Conservation (phyloP, 2,113 vertebrate genomes). For the Trogon surrucura region DNA sequence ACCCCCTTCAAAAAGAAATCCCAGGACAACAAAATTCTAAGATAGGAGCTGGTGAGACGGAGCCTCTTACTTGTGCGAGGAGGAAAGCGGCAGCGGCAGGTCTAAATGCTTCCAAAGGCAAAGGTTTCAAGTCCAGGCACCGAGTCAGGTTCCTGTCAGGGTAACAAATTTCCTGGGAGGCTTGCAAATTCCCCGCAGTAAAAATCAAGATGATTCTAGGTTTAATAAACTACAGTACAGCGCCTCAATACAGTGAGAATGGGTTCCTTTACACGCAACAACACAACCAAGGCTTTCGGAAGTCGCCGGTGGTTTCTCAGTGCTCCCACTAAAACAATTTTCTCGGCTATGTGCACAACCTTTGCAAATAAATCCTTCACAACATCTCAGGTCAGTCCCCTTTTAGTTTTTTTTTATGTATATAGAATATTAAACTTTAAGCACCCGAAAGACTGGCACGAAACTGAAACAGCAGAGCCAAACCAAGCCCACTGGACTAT, state of each 20-base stretch:
- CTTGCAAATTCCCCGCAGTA: accelerated
- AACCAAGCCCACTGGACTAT: not conserved
- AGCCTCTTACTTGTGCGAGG: not conserved
- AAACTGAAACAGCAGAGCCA: not conserved
- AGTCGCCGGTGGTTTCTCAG: not conserved
- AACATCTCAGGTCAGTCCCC: not conserved
- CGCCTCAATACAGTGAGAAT: accelerated
- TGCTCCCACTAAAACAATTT: not conserved
- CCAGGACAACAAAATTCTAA: not conserved
- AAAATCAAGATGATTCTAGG: not conserved
- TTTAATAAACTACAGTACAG: not conserved
- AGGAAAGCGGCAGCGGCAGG: not conserved
- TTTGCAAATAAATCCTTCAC: not conserved
- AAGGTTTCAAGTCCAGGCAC: not conserved
- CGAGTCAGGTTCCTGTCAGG: accelerated
- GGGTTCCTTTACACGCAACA: not conserved
- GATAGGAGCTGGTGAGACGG: not conserved
- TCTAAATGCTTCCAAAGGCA: not conserved
- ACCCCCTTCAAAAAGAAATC: not conserved
- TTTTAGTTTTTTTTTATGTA: not conserved
- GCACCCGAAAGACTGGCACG: not conserved
- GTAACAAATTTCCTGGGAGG: not conserved
- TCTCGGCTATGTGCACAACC: not conserved
- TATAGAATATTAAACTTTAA: not conserved
- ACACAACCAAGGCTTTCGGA: accelerated